Conservation (phyloP, 2,113 vertebrate genomes). For the Microtus richardsoni region DNA sequence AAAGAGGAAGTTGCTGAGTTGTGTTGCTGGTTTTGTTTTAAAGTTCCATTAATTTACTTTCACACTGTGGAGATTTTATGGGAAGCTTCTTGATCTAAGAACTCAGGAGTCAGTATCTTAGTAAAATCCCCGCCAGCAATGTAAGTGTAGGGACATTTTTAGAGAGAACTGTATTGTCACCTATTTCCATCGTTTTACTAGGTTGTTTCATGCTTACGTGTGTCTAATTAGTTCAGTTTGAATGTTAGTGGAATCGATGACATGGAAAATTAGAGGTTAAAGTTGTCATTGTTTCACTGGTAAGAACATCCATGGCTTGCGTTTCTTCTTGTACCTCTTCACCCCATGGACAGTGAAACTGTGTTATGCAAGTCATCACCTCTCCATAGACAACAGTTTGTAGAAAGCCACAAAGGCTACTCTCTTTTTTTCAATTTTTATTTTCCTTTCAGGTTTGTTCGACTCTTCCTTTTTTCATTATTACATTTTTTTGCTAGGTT, state of each 20-base stretch:
- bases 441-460: neutral
- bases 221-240: neutral
- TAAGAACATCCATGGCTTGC: neutral
- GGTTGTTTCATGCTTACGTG: neutral
- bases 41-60: neutral
- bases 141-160: neutral
- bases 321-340: neutral
- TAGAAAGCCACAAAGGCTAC: too few relatives aligned
- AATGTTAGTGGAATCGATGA: neutral
- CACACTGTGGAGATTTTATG: neutral
- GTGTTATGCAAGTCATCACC: too few relatives aligned
- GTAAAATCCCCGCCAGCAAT: neutral
- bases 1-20: neutral
- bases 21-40: neutral
- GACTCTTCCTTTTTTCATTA: neutral
- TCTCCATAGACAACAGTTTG: neutral
- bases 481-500: neutral
- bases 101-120: neutral
- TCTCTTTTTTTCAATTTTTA: neutral
- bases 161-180: neutral
- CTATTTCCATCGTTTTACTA: neutral
- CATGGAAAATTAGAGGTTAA: neutral
- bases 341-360: neutral
- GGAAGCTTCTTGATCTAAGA: neutral
- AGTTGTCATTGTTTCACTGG: neutral